These are phyloP conservation scores for Trissolcus brochymenae DNA, from an alignment of 2,888 invertebrate species.

Conservation along the genomic window DNA sequence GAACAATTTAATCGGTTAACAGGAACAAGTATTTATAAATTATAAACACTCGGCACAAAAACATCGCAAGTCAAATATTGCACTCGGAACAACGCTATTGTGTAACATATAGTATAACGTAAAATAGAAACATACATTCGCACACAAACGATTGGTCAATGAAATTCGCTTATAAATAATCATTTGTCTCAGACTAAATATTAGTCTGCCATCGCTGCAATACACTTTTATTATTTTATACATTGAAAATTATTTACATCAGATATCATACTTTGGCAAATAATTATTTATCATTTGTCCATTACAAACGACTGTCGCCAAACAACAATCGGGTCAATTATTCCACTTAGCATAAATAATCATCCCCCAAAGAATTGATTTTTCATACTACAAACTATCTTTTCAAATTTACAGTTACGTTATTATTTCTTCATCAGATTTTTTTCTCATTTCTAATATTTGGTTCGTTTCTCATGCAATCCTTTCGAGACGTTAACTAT, in stretches of 20 bases:
- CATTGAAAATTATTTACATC: slow-evolving; percentile 42
- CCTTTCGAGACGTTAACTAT: too few relatives aligned
- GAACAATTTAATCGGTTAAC: slow-evolving; percentile 7
- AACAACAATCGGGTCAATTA: slow-evolving; percentile 18
- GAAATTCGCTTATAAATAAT: slow-evolving; percentile 22
- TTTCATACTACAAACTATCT: too few relatives aligned
- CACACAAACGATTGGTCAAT: slow-evolving; percentile 30
- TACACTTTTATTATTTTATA: slow-evolving; percentile 43
- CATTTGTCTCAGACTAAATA: slow-evolving; percentile 60
- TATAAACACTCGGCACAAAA: slow-evolving; percentile 39
- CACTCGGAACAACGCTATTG: not conserved
- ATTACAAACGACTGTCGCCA: slow-evolving; percentile 23
- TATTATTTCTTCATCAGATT: too few relatives aligned
- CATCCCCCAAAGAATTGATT: too few relatives aligned
- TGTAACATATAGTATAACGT: not conserved
- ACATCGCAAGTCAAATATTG: slow-evolving; percentile 21
- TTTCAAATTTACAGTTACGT: too few relatives aligned
- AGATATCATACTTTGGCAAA: slow-evolving; percentile 28
- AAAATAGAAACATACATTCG: slow-evolving; percentile 32
- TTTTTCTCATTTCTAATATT: too few relatives aligned
- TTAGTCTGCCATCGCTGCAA: slow-evolving; percentile 58
- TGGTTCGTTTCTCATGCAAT: too few relatives aligned
- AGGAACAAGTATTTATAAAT: slow-evolving; percentile 35
- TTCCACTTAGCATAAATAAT: too few relatives aligned
- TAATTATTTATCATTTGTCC: slow-evolving; percentile 35